phyloP scores from a whole-genome alignment of 2,797 vertebrate genomes.

The Moxostoma hubbsi region DNA sequence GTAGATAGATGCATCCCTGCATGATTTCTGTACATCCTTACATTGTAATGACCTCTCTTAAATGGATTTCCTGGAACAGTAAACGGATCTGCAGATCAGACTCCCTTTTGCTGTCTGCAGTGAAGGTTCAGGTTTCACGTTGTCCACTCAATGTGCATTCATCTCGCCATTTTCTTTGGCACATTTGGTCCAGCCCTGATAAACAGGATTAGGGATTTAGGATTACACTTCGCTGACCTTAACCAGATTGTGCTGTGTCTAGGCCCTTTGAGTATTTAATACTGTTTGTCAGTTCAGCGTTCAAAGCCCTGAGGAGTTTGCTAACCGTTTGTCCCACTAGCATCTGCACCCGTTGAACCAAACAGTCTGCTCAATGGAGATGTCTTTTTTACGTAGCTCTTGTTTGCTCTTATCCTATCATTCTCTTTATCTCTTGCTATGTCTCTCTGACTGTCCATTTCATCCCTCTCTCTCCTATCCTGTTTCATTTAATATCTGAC shows the following conservation, averaged over 20 bases:
- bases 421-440: constrained; percentile 2
- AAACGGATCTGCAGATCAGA: background rate
- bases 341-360: constrained; percentile 47
- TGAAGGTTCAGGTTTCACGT: constrained; percentile 13
- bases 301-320: constrained; percentile 47
- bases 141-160: background rate
- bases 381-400: constrained; percentile 10
- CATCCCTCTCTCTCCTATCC: background rate
- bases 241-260: constrained; percentile 57
- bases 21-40: no score
- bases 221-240: constrained; percentile 71
- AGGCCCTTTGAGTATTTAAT: constrained; percentile 48
- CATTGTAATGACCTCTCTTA: constrained; percentile 23
- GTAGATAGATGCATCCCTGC: no score
- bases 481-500: no score
- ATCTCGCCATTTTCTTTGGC: constrained; percentile 60
- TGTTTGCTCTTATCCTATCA: constrained; percentile 37
- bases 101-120: background rate
- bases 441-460: background rate
- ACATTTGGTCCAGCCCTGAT: constrained; percentile 73
- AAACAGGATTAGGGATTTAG: constrained; percentile 79
- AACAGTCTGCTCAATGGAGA: constrained; percentile 38
- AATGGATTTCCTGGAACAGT: constrained; percentile 37
- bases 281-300: constrained; percentile 46
- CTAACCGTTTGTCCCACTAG: constrained; percentile 28